Conservation (phyloP, 2,888 invertebrate genomes). For the Caradrina kadenii region DNA sequence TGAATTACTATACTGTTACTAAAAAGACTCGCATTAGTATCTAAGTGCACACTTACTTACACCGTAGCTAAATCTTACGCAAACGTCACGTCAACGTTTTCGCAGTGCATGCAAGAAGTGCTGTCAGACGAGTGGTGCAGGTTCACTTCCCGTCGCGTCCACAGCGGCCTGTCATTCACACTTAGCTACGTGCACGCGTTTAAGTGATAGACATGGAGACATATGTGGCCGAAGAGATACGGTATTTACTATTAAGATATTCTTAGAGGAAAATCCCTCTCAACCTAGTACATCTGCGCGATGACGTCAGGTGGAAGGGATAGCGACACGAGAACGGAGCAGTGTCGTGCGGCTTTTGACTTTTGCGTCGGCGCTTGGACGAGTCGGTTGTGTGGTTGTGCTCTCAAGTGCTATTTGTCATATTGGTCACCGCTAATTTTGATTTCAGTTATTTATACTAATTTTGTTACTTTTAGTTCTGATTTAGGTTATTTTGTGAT, state of each 20-base stretch:
- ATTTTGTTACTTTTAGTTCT: too few species aligned
- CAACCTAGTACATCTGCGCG: too few species aligned
- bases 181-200: conserved; percentile 17
- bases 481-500: too few species aligned
- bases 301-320: too few species aligned
- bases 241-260: conserved; percentile 1
- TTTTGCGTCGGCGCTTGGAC: too few species aligned
- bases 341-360: too few species aligned
- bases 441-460: too few species aligned
- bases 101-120: conserved; percentile 29
- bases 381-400: too few species aligned
- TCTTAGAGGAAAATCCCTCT: too few species aligned
- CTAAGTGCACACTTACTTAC: neutral
- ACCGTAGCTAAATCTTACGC: conserved; percentile 1
- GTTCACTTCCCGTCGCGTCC: conserved; percentile 39
- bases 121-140: conserved; percentile 10
- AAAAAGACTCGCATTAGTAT: neutral
- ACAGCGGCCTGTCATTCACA: conserved; percentile 51
- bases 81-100: conserved; percentile 26
- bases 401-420: too few species aligned
- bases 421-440: too few species aligned
- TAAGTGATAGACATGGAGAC: conserved; percentile 18
- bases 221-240: neutral
- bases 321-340: too few species aligned
- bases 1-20: neutral